Evolutionary conservation across 2,113 vertebrate species (phyloP), one percentile per base, ranked within the genome.

Genomic region (Eretmochelys imbricata): DNA sequence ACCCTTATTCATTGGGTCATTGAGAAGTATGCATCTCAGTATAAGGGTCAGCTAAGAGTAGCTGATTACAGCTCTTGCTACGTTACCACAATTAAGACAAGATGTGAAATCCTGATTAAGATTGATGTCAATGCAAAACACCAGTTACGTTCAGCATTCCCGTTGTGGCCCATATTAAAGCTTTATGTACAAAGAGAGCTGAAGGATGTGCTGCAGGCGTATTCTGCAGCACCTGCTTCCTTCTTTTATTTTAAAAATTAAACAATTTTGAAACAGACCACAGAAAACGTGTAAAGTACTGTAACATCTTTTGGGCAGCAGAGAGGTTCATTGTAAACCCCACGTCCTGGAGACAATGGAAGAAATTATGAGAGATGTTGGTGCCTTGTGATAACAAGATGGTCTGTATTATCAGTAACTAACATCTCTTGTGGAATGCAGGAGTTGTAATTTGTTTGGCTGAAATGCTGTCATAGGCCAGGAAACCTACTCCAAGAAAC

Each of bases 361-460:
- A 1, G 2, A 76, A 76, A 76, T 76, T 5, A 14, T 24, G 24
- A 76, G 5, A 76, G 38, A 76, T 46, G 65, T n/a, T 69, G 65
- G 35, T 24, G 42, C 42, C 42, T 76, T 76, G 9, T 24, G 49
- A 59, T 85, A 92, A 7, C 3, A 81, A 78, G n/a, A 7, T 24
- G 8, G 65, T 8, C 17, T 76, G n/a, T 8, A 82, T 46, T 46
- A 42, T 3, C 13, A 80, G 55, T 25, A 48, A 22, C 38, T 17
- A 7, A 1, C 62, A 31, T 10, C 22, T 0, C 1, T 0, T 0
- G 65, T 42, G 31, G 16, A 27, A 9, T 50, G 57, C 35, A 29
- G 10, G 79, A 79, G 27, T 3, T 31, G 29, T 1, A 49, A 0
- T 87, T 80, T n/a, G 78, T 82, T 53, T 85, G 42, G 38, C 51